phyloP scores from a whole-genome alignment of 2,113 vertebrate genomes.

The Anolis sagrei region DNA sequence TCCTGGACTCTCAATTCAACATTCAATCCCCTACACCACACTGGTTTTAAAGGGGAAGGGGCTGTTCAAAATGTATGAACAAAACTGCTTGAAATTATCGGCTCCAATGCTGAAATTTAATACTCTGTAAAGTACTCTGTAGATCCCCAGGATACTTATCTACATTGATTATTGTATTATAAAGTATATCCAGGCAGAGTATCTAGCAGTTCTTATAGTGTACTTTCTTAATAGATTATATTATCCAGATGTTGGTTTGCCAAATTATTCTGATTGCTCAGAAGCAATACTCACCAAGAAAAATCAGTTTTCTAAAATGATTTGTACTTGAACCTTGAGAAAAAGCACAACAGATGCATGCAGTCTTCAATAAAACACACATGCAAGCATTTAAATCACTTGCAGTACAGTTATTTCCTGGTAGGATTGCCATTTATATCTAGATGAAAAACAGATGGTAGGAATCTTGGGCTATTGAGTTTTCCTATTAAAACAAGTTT shows the following conservation, averaged over 20 bases:
- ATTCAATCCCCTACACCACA: too few relatives aligned
- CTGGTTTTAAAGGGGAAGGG: too few relatives aligned
- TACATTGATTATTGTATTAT: constrained; percentile 15
- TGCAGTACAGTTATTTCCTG: not conserved
- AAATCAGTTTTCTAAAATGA: not conserved
- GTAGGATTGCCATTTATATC: constrained; percentile 32
- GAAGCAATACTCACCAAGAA: constrained; percentile 27
- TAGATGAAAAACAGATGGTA: constrained; percentile 29
- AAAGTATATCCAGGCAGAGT: constrained; percentile 29
- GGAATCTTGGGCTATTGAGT: constrained; percentile 36
- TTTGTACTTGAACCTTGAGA: constrained; percentile 25
- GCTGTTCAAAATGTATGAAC: not conserved
- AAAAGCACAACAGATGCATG: constrained; percentile 15
- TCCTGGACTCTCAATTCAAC: too few relatives aligned
- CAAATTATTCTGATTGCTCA: constrained; percentile 5
- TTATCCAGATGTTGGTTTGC: constrained; percentile 15
- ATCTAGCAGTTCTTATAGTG: not conserved
- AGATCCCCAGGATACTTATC: constrained; percentile 8
- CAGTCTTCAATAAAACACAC: constrained; percentile 33
- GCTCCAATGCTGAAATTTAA: constrained; percentile 10
- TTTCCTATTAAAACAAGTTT: constrained; percentile 26
- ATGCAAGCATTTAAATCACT: constrained; percentile 21
- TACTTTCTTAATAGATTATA: not conserved
- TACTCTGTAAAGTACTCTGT: not conserved
- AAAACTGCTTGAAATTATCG: not conserved